Conservation (phyloP, 2,113 vertebrate genomes). For the Crotalus viridis region DNA sequence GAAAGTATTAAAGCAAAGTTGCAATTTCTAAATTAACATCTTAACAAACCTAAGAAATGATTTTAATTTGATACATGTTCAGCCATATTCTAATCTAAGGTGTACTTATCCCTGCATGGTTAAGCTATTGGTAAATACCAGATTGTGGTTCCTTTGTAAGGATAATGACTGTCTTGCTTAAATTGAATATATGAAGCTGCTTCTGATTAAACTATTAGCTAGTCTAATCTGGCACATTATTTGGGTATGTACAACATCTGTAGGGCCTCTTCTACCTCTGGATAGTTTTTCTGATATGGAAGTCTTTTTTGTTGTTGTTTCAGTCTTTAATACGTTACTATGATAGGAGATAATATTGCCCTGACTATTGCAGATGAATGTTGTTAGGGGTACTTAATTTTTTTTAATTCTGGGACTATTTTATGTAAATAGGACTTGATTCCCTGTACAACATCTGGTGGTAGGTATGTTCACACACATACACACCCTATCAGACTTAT, state of each 20-base stretch:
- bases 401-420: no score
- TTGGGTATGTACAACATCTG: not conserved
- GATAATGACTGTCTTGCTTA: not conserved
- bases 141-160: not conserved
- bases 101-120: not conserved
- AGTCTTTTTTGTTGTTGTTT: not conserved
- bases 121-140: not conserved
- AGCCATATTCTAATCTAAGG: not conserved
- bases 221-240: not conserved
- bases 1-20: not conserved
- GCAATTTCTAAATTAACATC: not conserved
- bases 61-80: not conserved
- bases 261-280: not conserved
- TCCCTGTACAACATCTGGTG: no score
- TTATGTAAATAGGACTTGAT: no score
- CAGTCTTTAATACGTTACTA: no score
- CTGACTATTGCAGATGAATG: not conserved
- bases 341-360: not conserved
- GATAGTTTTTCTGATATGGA: not conserved
- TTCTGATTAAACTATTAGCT: not conserved
- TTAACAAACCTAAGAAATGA: not conserved
- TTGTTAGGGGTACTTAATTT: not conserved
- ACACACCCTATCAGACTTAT: not conserved
- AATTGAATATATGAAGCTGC: not conserved
- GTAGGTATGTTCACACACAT: no score